Evolutionary conservation across 2,888 invertebrate genomes (phyloP).

Genomic region (Scaptomyza polygonia): DNA sequence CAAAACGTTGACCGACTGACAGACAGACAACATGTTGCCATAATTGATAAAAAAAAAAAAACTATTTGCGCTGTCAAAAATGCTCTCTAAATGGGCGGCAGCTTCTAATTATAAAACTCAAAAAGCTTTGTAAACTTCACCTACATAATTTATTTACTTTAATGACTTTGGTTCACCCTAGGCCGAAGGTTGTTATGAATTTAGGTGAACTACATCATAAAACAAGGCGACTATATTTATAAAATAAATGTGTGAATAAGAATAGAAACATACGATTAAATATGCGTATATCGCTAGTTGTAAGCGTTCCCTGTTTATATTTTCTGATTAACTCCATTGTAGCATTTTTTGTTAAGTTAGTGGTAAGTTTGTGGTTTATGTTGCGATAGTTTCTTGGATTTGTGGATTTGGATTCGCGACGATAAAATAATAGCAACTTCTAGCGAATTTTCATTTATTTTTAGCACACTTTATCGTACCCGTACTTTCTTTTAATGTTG

Average conservation of each 20-base stretch:
- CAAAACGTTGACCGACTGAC: slow-evolving; percentile 22
- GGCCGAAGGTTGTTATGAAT: slow-evolving; percentile 37
- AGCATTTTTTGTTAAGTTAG: slow-evolving; percentile 41
- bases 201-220: slow-evolving; percentile 3
- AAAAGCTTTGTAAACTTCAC: slow-evolving; percentile 36
- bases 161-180: slow-evolving; percentile 24
- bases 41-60: slow-evolving; percentile 62
- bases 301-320: slow-evolving; percentile 77
- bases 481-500: background rate
- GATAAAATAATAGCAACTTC: background rate
- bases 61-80: slow-evolving; percentile 66
- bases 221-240: background rate
- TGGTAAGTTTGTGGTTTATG: too few relatives aligned
- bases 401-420: background rate
- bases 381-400: too few relatives aligned
- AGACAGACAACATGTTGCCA: slow-evolving; percentile 32
- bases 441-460: background rate
- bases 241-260: slow-evolving; percentile 1
- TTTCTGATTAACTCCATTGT: slow-evolving; percentile 81
- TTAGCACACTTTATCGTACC: slow-evolving; percentile 2
- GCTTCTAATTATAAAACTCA: too few relatives aligned
- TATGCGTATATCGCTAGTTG: slow-evolving; percentile 69
- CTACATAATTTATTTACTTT: background rate
- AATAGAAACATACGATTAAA: slow-evolving; percentile 74
- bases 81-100: slow-evolving; percentile 22